Conservation (phyloP, 2,113 vertebrate species). For the Antennarius striatus region DNA sequence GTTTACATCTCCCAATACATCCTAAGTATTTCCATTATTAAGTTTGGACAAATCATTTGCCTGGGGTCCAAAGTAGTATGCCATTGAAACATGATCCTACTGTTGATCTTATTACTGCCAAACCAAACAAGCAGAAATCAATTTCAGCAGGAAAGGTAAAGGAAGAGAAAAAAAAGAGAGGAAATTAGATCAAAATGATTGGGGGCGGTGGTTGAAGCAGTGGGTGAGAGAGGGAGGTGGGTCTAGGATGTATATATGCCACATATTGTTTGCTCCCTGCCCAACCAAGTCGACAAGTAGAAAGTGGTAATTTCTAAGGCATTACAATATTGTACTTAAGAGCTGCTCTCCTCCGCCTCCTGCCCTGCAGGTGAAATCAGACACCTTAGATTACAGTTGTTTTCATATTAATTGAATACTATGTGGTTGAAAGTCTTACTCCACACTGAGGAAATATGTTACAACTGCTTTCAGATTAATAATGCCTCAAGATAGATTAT, state of each 20-base stretch:
- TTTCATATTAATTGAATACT: slow-evolving; percentile 61
- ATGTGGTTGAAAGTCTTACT: slow-evolving; percentile 51
- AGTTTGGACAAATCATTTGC: slow-evolving; percentile 99
- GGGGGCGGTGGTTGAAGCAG: slow-evolving; percentile 66
- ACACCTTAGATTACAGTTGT: slow-evolving; percentile 62
- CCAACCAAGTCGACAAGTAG: slow-evolving; percentile 67
- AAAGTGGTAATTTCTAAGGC: slow-evolving; percentile 58
- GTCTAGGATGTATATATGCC: slow-evolving; percentile 53
- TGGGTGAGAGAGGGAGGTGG: slow-evolving; percentile 56
- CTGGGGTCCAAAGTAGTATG: slow-evolving; percentile 95
- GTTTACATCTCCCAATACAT: slow-evolving; percentile 98
- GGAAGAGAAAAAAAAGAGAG: slow-evolving; percentile 72
- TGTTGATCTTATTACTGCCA: slow-evolving; percentile 92
- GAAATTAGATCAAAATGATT: slow-evolving; percentile 81
- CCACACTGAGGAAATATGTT: slow-evolving; percentile 57
- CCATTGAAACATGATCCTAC: slow-evolving; percentile 94
- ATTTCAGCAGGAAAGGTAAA: slow-evolving; percentile 82
- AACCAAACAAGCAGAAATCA: slow-evolving; percentile 93
- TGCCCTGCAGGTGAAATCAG: slow-evolving; percentile 67
- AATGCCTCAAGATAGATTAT: slow-evolving; percentile 50
- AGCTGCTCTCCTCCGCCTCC: slow-evolving; percentile 31
- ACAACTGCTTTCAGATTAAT: slow-evolving; percentile 56
- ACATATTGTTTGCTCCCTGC: slow-evolving; percentile 50
- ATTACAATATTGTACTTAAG: slow-evolving; percentile 61
- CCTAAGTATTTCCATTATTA: slow-evolving; percentile 97